Evolutionary conservation across 2,113 vertebrate genomes (phyloP).

Genomic region (Amazona guildingii): DNA sequence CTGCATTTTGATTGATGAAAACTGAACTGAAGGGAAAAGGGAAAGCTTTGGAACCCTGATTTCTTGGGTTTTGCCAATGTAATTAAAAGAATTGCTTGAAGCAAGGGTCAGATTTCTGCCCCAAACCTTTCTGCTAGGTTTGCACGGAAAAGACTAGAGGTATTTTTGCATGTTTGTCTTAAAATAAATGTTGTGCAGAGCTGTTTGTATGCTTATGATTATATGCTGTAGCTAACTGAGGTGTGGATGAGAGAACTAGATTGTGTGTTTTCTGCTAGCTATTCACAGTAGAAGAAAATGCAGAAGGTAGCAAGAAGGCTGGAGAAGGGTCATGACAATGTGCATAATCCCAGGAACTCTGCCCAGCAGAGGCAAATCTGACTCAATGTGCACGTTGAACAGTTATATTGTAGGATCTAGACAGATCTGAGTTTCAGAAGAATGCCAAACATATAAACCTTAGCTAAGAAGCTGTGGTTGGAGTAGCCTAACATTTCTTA

Average conservation of each 20-base stretch:
- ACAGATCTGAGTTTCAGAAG: background rate
- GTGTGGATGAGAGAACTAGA: background rate
- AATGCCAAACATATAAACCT: background rate
- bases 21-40: background rate
- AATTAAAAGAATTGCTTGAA: conserved; percentile 30
- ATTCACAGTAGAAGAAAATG: background rate
- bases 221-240: background rate
- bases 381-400: background rate
- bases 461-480: background rate
- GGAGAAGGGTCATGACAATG: background rate
- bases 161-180: conserved; percentile 30
- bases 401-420: background rate
- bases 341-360: background rate
- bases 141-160: background rate
- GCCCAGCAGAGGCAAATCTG: background rate
- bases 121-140: conserved; percentile 2
- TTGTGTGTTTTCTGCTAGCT: background rate
- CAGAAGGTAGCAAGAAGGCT: background rate
- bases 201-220: background rate
- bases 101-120: background rate
- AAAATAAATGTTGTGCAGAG: background rate
- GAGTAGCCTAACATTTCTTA: background rate
- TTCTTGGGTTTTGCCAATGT: conserved; percentile 15
- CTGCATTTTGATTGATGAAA: background rate
- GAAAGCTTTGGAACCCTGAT: background rate